Conservation (phyloP, 2,888 invertebrate genomes). For the Harpalus rufipes region DNA sequence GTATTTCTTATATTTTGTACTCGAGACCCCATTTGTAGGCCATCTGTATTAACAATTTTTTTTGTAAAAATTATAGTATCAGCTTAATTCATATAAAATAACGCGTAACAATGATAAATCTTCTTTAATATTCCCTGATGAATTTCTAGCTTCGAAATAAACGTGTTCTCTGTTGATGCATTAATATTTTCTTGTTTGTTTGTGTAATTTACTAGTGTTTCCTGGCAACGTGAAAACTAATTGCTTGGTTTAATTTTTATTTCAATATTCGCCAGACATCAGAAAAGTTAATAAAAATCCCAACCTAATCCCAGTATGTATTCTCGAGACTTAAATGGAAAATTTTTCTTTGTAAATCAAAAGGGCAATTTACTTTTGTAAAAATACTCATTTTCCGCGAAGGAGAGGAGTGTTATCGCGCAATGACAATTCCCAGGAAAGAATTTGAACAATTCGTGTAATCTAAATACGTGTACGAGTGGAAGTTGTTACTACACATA, state of each 20-base stretch:
- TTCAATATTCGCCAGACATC: neutral
- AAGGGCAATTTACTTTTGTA: conserved; percentile 3
- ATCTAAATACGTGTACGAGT: conserved; percentile 19
- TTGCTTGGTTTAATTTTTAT: neutral
- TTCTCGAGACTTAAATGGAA: neutral
- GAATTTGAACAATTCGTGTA: conserved; percentile 1
- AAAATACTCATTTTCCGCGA: neutral
- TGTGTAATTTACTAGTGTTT: neutral
- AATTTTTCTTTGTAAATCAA: neutral
- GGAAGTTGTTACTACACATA: too few species aligned
- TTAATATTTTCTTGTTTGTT: conserved; percentile 1
- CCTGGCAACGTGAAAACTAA: neutral
- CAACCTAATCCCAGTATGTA: neutral
- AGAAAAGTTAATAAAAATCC: conserved; percentile 6
- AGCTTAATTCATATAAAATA: too few species aligned
- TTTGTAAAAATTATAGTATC: too few species aligned
- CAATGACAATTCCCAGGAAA: conserved; percentile 5
- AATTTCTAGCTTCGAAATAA: too few species aligned
- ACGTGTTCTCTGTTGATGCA: neutral
- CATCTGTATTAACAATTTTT: too few species aligned
- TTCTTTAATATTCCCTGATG: too few species aligned
- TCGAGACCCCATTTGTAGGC: too few species aligned
- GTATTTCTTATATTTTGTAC: too few species aligned
- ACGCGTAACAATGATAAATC: too few species aligned
- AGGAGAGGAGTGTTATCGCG: conserved; percentile 1